phyloP scores from a whole-genome alignment of 2,888 invertebrate species.

The Sacculina carcini region DNA sequence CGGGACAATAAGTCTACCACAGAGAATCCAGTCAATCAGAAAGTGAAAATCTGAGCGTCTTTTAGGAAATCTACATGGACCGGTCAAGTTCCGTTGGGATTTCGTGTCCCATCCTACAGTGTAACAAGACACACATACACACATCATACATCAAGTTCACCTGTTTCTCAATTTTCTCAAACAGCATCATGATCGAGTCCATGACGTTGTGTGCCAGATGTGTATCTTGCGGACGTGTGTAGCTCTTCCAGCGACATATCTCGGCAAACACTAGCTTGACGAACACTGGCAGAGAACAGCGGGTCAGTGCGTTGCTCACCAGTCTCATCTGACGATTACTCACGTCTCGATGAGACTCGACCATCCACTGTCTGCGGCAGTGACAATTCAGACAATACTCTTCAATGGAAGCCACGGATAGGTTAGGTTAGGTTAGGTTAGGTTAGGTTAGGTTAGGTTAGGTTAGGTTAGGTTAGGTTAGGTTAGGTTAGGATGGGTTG shows the following conservation, averaged over 20 bases:
- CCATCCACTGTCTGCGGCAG: constrained; percentile 41
- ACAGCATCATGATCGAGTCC: constrained; percentile 90
- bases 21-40: too few relatives aligned
- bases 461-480: too few relatives aligned
- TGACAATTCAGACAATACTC: too few relatives aligned
- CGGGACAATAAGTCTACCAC: too few relatives aligned
- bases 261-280: constrained; percentile 93
- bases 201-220: constrained; percentile 78
- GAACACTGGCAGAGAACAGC: constrained; percentile 84
- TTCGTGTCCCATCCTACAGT: too few relatives aligned
- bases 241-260: constrained; percentile 88
- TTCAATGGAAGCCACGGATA: too few relatives aligned
- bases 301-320: constrained; percentile 71
- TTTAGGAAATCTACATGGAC: too few relatives aligned
- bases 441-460: neutral
- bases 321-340: constrained; percentile 81
- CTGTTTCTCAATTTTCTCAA: constrained; percentile 83
- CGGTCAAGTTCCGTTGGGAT: too few relatives aligned
- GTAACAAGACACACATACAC: neutral
- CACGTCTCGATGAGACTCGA: constrained; percentile 56
- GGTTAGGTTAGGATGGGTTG: too few relatives aligned
- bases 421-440: neutral
- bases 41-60: too few relatives aligned
- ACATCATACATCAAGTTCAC: constrained; percentile 18
- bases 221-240: constrained; percentile 75